Evolutionary conservation across 64 coral and sea anemone genomes (phyloP).

Genomic region (Pocillopora verrucosa): DNA sequence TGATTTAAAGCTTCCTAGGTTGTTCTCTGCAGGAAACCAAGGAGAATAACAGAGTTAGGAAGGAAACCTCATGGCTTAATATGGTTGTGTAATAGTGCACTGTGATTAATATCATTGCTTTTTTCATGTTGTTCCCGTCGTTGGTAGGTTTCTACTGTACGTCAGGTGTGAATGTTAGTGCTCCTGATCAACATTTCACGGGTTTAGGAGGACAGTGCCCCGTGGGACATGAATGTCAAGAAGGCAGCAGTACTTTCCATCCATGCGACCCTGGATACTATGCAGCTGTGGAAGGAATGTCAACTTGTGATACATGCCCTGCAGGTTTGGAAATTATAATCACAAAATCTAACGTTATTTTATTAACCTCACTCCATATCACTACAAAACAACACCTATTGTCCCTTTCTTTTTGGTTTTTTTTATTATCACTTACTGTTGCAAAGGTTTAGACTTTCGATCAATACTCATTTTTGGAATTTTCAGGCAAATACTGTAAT

Average conservation of each 20-base stretch:
- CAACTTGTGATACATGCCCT: slow-evolving; percentile 70
- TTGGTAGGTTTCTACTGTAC: slow-evolving; percentile 89
- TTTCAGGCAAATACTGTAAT: slow-evolving; percentile 84
- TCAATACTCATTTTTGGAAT: background rate
- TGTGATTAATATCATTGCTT: background rate
- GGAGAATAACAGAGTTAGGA: background rate
- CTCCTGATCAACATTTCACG: slow-evolving; percentile 51
- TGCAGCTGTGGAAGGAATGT: slow-evolving; percentile 61
- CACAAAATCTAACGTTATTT: background rate
- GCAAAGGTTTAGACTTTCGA: too few relatives aligned
- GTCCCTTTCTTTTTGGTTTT: too few relatives aligned
- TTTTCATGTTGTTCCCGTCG: background rate
- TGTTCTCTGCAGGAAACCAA: background rate
- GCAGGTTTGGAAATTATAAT: slow-evolving; percentile 47
- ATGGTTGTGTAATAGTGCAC: background rate
- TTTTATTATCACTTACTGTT: too few relatives aligned
- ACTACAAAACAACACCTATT: too few relatives aligned
- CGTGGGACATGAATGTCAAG: slow-evolving; percentile 82
- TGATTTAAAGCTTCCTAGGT: background rate
- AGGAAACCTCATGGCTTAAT: background rate
- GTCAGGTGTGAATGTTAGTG: slow-evolving; percentile 79
- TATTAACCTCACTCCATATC: background rate
- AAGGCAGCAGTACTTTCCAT: slow-evolving; percentile 59
- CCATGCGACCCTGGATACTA: slow-evolving; percentile 84
- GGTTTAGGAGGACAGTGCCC: slow-evolving; percentile 80